Evolutionary conservation across 2,113 vertebrate genomes (phyloP).

Genomic region (Centropus unirufus): DNA sequence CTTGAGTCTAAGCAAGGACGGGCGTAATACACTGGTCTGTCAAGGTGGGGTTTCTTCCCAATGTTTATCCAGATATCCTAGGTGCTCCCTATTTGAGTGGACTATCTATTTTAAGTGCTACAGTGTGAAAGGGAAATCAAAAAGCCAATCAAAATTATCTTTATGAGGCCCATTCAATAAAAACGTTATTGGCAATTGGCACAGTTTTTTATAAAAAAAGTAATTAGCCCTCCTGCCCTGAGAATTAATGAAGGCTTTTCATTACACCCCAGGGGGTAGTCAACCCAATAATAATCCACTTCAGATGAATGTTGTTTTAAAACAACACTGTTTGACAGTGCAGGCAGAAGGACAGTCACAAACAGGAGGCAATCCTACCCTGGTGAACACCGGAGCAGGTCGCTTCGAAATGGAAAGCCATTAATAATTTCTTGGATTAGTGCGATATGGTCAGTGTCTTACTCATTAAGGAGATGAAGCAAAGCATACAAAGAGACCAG

Average conservation of each 20-base stretch:
- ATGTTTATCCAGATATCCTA: background rate
- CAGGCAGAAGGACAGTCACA: slow-evolving; percentile 51
- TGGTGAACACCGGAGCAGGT: slow-evolving; percentile 8
- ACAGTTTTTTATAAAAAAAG: slow-evolving; percentile 51
- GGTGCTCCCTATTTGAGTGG: slow-evolving; percentile 13
- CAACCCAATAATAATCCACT: slow-evolving; percentile 67
- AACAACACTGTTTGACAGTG: slow-evolving; percentile 59
- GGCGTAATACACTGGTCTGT: background rate
- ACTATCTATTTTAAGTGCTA: background rate
- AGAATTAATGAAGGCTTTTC: slow-evolving; percentile 78
- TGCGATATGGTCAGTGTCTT: slow-evolving; percentile 2
- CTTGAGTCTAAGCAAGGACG: background rate
- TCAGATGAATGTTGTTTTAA: slow-evolving; percentile 69
- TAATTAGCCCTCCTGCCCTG: slow-evolving; percentile 75
- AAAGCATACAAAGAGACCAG: background rate
- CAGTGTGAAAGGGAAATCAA: slow-evolving; percentile 56
- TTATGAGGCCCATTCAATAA: slow-evolving; percentile 64
- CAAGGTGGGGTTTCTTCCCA: background rate
- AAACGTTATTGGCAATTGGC: slow-evolving; percentile 76
- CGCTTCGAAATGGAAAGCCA: slow-evolving; percentile 8
- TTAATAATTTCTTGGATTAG: slow-evolving; percentile 50
- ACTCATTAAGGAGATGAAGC: background rate
- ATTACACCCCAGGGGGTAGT: slow-evolving; percentile 71
- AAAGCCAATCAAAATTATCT: slow-evolving; percentile 30
- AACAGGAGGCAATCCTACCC: slow-evolving; percentile 28